phyloP scores from a whole-genome alignment of 2,888 invertebrate genomes.

The Tanytarsus gracilentus region DNA sequence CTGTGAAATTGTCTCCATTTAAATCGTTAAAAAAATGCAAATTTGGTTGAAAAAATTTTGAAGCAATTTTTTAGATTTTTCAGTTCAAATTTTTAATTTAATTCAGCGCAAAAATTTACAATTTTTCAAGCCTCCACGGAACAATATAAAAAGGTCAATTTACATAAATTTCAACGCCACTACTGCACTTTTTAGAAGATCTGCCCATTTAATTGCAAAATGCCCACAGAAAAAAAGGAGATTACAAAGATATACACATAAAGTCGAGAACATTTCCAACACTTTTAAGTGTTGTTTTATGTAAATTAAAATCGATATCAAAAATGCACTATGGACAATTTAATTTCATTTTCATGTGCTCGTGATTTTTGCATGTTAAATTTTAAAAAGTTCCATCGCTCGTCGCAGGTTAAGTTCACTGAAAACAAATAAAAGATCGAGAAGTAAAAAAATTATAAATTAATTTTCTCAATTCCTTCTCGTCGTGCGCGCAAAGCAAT shows the following conservation, averaged over 20 bases:
- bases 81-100: too few species aligned
- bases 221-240: background rate
- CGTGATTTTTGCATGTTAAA: background rate
- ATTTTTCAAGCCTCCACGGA: too few species aligned
- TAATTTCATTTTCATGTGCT: constrained; percentile 1
- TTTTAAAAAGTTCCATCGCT: background rate
- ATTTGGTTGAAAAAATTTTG: too few species aligned
- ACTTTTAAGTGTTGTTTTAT: constrained; percentile 24
- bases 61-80: too few species aligned
- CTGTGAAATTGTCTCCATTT: too few species aligned
- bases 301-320: constrained; percentile 25
- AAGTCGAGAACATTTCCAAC: background rate
- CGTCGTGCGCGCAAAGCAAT: background rate
- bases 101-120: too few species aligned
- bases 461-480: background rate
- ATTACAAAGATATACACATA: constrained; percentile 16
- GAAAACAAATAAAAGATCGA: background rate
- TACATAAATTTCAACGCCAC: background rate
- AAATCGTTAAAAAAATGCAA: too few species aligned
- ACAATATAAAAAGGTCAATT: too few species aligned
- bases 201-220: background rate
- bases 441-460: constrained; percentile 13
- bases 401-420: too few species aligned
- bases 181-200: background rate
- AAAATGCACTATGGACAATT: constrained; percentile 21